Percentiles rank a stretch among this genome's conserved stretches.
phyloP scores from a whole-genome alignment of 2,797 vertebrate genomes.

The Chromobotia macracanthus region DNA sequence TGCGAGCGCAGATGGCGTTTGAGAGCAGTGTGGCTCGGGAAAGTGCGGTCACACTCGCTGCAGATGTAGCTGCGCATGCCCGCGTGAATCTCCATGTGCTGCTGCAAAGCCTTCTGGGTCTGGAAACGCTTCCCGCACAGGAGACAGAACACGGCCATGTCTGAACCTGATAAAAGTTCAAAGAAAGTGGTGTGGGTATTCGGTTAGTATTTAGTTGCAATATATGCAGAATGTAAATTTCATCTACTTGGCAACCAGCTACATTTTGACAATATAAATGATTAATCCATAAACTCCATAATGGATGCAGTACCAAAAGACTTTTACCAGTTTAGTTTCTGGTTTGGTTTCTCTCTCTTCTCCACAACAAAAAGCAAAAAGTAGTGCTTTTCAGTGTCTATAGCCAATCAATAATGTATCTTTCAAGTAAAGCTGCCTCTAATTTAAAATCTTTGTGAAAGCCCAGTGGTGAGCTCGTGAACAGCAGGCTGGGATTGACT shows the following conservation, averaged over 20 bases:
- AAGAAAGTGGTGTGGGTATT: not conserved
- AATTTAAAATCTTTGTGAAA: conserved; percentile 67
- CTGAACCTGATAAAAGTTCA: conserved; percentile 84
- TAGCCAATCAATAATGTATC: conserved; percentile 61
- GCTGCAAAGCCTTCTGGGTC: conserved; percentile 97
- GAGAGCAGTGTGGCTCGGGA: conserved; percentile 97
- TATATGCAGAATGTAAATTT: conserved; percentile 8
- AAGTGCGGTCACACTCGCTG: conserved; percentile 97
- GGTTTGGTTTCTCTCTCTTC: conserved; percentile 14
- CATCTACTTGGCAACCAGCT: conserved; percentile 1
- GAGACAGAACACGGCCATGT: conserved; percentile 99
- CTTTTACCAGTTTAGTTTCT: too few species aligned
- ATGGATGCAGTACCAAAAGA: conserved; percentile 5
- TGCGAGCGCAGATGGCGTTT: conserved; percentile 98
- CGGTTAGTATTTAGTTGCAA: conserved; percentile 11
- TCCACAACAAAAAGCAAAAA: conserved; percentile 31
- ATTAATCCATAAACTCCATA: conserved; percentile 1
- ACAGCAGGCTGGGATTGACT: conserved; percentile 60
- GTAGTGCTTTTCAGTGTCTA: conserved; percentile 47
- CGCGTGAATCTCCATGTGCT: conserved; percentile 99
- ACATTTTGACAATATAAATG: conserved; percentile 3
- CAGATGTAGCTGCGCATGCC: conserved; percentile 98
- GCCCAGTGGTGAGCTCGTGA: conserved; percentile 60
- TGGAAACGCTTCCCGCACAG: conserved; percentile 98
- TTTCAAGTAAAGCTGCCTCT: conserved; percentile 64